phyloP scores from a whole-genome alignment of 2,113 vertebrate genomes.

The Gobio gobio region DNA sequence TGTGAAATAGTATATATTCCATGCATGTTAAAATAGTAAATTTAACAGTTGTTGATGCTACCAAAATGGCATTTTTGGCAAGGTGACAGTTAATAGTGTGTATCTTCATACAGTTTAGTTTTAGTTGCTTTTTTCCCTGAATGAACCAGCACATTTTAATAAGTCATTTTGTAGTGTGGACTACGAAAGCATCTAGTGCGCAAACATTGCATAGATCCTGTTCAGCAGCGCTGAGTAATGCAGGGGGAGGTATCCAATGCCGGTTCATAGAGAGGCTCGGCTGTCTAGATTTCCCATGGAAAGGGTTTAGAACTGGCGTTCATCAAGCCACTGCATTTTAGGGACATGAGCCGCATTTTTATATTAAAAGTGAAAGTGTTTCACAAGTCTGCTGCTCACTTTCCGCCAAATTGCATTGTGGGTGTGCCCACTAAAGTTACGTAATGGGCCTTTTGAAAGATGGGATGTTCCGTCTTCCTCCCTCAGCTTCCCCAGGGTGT shows the following conservation, averaged over 20 bases:
- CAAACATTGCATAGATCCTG: conserved; percentile 13
- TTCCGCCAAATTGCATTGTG: conserved; percentile 8
- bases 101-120: neutral
- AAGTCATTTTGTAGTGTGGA: neutral
- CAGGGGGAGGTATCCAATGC: neutral
- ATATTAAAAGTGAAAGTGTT: neutral
- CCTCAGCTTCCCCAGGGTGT: neutral
- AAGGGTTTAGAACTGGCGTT: neutral
- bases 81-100: neutral
- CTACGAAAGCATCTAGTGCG: neutral
- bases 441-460: neutral
- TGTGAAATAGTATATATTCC: too few relatives aligned
- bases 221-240: conserved; percentile 10
- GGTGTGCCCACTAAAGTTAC: conserved; percentile 1
- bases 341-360: neutral
- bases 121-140: neutral
- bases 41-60: neutral
- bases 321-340: neutral
- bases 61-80: neutral
- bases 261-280: neutral
- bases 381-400: neutral
- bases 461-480: neutral
- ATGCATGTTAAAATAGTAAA: neutral
- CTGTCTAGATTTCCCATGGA: neutral
- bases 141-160: neutral